Base-by-base conservation (phyloP, 2,888 invertebrate species). In the Morpho helenor region DNA sequence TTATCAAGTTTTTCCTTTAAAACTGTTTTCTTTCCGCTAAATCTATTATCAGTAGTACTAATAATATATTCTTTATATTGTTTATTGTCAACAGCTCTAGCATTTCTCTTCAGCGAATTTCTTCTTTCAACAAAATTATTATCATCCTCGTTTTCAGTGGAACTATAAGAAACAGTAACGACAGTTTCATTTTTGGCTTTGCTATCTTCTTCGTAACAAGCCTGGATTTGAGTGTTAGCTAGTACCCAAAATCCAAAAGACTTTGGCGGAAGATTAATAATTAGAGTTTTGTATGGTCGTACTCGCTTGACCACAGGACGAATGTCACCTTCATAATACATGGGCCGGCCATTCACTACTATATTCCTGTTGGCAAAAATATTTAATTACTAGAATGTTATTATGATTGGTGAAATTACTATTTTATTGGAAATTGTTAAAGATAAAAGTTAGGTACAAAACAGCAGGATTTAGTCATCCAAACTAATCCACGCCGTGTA, bases 201-300 rank as follows among this genome's bases (percentile, higher is more conserved):
- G 9, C 73, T 68, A 41, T 69, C 55, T n/a, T 57, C 48, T 9
- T 79, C 71, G 40, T 73, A 70, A 63, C 95, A 95, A 16, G 93
- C 92, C 53, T 92, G 87, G 31, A 94, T 81, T 72, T 93, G 92
- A 0, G 94, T 93, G 55, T 91, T 92, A 0, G 95, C 94, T 8
- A 96, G 74, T 0, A 95, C 94, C 93, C 95, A 96, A 76, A 96
- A 96, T 0, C 93, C 94, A 49, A 96, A 92, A 0, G 94, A 93
- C 69, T 92, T 92, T 0, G 94, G 87, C 2, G 95, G 95, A 3
- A 95, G 73, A 49, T 89, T 89, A 10, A 96, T 75, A 7, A 92
- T 81, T 3, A 95, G 68, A 0, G 91, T 87, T 69, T 90, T 87
- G 59, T 88, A 90, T 7, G 91, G 88, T 59, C 92, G 76, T 16